Evolutionary conservation across 2,797 vertebrate species (phyloP), one percentile per base, ranked within the genome.

Genomic region (Schizothorax lantsangensis): DNA sequence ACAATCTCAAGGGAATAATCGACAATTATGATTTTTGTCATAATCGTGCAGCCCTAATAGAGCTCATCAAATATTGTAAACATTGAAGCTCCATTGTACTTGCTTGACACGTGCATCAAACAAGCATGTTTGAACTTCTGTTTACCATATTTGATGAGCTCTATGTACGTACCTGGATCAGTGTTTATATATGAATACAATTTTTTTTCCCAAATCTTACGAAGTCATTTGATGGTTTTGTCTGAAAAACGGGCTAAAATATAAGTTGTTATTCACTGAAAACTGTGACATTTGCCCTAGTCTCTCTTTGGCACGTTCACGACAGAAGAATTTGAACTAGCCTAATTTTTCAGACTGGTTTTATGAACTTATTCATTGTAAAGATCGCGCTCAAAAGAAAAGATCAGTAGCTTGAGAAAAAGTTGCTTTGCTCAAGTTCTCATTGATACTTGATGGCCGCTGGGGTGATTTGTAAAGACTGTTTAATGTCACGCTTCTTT

Each of bases 401-500:
- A 45, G 9, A 45, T 45, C 43, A 72, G 36, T 52, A 86, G 68
- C 83, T 38, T 10, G 30, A 81, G 86, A 45, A 88, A 82, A 88
- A 82, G 66, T 59, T n/a, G 75, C 80, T 88, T 89, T 74, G 36
- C 81, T 83, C 77, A 90, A 80, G 82, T 84, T 52, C 54, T 57
- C 23, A n/a, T 75, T 85, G 85, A 85, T 86, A 81, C 64, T 57
- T 77, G 82, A 81, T 86, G 79, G 49, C 81, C 45, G 52, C 82
- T 72, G 82, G 77, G 82, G 33, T 54, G 45, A 87, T 33, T 40
- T 83, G 81, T 87, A 88, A 91, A 84, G 84, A 78, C 81, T 83
- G 69, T 84, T 83, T 91, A 89, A 89, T 87, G 85, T 81, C 87
- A 88, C 52, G 21, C 89, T 86, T 78, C 36, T 86, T 78, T 84